phyloP scores from a whole-genome alignment of 2,797 vertebrate genomes.

The Sebastolobus alascanus region DNA sequence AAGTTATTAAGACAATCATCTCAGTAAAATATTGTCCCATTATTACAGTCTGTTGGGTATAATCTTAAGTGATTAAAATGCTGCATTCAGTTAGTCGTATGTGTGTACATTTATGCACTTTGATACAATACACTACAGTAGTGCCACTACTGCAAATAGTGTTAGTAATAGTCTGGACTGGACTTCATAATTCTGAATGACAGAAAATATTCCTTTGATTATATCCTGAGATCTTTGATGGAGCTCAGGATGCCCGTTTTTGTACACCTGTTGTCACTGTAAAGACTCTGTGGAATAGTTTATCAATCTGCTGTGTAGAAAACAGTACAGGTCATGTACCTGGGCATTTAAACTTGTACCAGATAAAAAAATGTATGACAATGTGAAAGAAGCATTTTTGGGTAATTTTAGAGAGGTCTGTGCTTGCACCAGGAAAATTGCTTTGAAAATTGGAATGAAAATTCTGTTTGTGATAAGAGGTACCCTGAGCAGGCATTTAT shows the following conservation, averaged over 20 bases:
- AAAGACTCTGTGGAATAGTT: neutral
- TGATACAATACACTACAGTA: neutral
- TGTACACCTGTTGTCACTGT: neutral
- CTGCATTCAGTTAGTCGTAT: neutral
- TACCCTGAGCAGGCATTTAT: neutral
- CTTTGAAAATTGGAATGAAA: slow-evolving; percentile 17
- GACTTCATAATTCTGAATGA: neutral
- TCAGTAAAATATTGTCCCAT: neutral
- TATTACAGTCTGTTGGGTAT: neutral
- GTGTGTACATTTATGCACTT: neutral
- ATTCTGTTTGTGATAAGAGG: slow-evolving; percentile 29
- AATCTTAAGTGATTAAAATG: neutral
- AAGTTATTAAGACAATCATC: neutral
- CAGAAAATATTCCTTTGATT: neutral
- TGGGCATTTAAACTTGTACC: neutral
- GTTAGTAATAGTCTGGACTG: neutral
- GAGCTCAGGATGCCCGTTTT: neutral
- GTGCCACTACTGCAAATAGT: neutral
- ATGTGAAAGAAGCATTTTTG: neutral
- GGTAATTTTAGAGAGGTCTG: neutral
- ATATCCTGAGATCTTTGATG: neutral
- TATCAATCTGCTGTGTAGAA: neutral
- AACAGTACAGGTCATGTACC: neutral
- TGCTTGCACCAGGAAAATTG: slow-evolving; percentile 5
- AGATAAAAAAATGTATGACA: neutral